Conservation (phyloP, 2,113 vertebrate genomes). For the Tursiops truncatus region DNA sequence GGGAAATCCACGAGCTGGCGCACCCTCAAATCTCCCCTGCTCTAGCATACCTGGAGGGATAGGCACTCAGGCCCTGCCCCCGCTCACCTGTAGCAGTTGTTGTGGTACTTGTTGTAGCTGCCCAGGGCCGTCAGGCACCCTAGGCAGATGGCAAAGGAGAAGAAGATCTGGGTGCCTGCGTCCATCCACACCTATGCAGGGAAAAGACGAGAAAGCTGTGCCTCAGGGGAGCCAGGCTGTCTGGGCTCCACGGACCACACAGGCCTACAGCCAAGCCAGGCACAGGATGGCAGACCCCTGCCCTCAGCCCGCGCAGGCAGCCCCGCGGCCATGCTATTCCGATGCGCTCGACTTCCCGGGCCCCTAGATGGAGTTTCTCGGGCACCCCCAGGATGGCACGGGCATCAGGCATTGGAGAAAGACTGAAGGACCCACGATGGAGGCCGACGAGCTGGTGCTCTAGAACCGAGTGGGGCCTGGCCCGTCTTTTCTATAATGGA, state of each 20-base stretch:
- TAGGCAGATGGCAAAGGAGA: conserved; percentile 94
- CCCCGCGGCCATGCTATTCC: fast-evolving
- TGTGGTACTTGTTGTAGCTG: conserved; percentile 98
- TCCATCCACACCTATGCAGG: conserved; percentile 94
- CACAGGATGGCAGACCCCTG: neutral
- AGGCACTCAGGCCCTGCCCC: neutral
- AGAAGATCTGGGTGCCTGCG: conserved; percentile 95
- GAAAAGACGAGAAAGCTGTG: conserved; percentile 63
- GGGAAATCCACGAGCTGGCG: neutral
- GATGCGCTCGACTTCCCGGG: neutral
- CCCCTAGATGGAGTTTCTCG: neutral
- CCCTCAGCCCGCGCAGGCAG: neutral
- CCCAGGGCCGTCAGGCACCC: conserved; percentile 94
- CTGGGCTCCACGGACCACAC: neutral
- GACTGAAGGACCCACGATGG: neutral
- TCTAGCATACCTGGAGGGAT: neutral
- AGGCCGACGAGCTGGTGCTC: too few relatives aligned
- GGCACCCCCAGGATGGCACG: neutral
- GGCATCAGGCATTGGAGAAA: neutral
- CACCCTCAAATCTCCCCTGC: neutral
- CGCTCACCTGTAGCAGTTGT: conserved; percentile 95
- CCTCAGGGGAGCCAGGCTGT: neutral
- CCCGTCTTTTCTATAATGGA: neutral
- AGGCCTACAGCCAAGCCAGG: neutral
- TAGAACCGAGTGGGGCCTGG: too few relatives aligned